phyloP scores from a whole-genome alignment of 37 sponge, comb jelly and placozoan genomes.

The Axinella damicornis region DNA sequence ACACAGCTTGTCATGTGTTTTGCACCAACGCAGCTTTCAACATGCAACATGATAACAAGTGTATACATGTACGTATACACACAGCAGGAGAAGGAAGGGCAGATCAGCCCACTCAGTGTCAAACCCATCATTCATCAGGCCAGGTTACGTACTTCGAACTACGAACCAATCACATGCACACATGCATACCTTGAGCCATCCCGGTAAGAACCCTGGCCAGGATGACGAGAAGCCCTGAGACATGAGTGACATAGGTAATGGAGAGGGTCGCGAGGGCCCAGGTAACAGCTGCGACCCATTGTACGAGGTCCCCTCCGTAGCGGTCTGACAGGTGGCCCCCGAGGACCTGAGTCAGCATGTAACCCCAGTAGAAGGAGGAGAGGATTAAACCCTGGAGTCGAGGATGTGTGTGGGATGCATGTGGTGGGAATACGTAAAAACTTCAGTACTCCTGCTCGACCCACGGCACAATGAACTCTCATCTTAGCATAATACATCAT shows the following conservation, averaged over 20 bases:
- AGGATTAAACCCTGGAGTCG: conserved; percentile 29
- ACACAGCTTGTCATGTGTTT: too few relatives aligned
- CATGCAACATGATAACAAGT: too few relatives aligned
- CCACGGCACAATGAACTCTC: too few relatives aligned
- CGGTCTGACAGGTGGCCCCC: conserved; percentile 22
- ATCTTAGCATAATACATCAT: too few relatives aligned
- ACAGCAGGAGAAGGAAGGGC: neutral
- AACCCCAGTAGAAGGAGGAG: conserved; percentile 60
- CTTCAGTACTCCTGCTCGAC: too few relatives aligned
- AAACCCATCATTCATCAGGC: too few relatives aligned
- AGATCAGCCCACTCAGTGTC: too few relatives aligned
- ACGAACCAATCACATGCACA: too few relatives aligned
- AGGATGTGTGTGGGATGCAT: neutral
- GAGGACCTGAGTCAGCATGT: conserved; percentile 27
- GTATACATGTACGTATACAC: too few relatives aligned
- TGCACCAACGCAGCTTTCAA: too few relatives aligned
- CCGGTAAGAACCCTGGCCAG: conserved; percentile 37
- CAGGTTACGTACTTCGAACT: too few relatives aligned
- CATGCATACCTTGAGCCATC: conserved; percentile 45
- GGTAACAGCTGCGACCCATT: conserved; percentile 31
- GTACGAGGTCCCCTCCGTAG: conserved; percentile 48
- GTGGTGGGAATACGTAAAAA: too few relatives aligned
- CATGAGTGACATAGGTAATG: neutral
- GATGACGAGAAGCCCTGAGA: conserved; percentile 9
- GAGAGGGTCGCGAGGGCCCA: conserved; percentile 44